These are phyloP conservation scores for Aradophagus sp. DNA, from an alignment of 1,140 invertebrate genomes.

Conservation along the genomic window DNA sequence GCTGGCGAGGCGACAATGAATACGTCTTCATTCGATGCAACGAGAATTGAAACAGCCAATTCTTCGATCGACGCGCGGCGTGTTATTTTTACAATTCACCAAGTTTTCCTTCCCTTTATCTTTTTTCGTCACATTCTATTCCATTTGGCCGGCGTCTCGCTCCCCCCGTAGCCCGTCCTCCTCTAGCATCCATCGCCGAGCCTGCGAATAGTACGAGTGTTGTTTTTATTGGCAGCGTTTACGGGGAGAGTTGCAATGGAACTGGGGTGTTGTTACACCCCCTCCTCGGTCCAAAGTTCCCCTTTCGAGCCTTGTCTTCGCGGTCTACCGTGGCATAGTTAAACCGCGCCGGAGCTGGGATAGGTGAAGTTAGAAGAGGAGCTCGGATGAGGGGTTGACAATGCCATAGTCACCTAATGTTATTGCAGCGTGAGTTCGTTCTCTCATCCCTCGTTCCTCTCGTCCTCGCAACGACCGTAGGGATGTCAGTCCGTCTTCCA, in stretches of 20 bases:
- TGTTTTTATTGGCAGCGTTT: constrained; percentile 73
- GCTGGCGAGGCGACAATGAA: constrained; percentile 31
- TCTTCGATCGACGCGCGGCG: constrained; percentile 67
- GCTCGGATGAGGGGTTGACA: constrained; percentile 67
- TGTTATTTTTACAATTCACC: constrained; percentile 74
- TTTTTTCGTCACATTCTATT: constrained; percentile 44
- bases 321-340: constrained; percentile 50
- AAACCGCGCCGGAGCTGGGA: constrained; percentile 60
- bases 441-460: constrained; percentile 53
- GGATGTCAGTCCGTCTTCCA: constrained; percentile 33
- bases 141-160: constrained; percentile 27
- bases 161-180: constrained; percentile 11
- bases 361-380: constrained; percentile 62
- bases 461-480: constrained; percentile 21
- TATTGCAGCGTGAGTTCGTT: constrained; percentile 73
- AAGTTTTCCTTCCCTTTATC: constrained; percentile 58
- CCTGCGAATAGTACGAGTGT: constrained; percentile 61
- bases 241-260: constrained; percentile 66
- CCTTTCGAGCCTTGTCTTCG: constrained; percentile 56
- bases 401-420: constrained; percentile 71
- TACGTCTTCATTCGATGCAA: constrained; percentile 35
- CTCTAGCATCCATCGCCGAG: constrained; percentile 41
- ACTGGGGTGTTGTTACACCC: constrained; percentile 73
- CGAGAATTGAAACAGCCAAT: constrained; percentile 66
- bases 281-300: constrained; percentile 50